Evolutionary conservation across 2,888 invertebrate species (phyloP).

Genomic region (Lasius platythorax): DNA sequence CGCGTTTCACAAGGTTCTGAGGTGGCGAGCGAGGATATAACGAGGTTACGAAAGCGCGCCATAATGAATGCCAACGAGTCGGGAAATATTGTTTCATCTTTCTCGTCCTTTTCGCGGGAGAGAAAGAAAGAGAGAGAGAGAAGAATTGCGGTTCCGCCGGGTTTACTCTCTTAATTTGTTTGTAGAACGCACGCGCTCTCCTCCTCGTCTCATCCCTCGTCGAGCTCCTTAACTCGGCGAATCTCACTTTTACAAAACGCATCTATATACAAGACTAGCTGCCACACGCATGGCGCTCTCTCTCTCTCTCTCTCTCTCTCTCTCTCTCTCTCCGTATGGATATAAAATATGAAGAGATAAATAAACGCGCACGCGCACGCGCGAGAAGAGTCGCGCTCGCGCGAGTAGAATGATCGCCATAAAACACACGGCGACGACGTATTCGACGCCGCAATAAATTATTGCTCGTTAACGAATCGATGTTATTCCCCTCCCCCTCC

Average conservation of each 20-base stretch:
- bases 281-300: not conserved
- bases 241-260: conserved; percentile 43
- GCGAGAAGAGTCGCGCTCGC: not conserved
- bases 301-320: not conserved
- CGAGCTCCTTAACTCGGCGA: not conserved
- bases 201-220: too few species aligned
- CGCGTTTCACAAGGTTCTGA: not conserved
- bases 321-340: not conserved
- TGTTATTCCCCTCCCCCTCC: conserved; percentile 3
- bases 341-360: not conserved
- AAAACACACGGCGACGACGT: conserved; percentile 24
- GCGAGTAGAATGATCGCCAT: conserved; percentile 31
- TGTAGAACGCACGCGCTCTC: conserved; percentile 18
- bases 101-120: not conserved
- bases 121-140: not conserved
- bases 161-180: conserved; percentile 54
- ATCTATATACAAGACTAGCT: conserved; percentile 13
- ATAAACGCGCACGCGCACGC: not conserved
- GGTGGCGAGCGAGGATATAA: conserved; percentile 56
- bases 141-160: conserved; percentile 2
- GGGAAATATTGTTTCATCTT: conserved; percentile 50
- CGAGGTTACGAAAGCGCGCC: conserved; percentile 66
- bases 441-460: conserved; percentile 55
- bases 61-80: conserved; percentile 69
- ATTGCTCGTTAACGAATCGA: conserved; percentile 63